Conservation (phyloP, 1,140 invertebrate species). For the honey bee (Apis mellifera) region Amel_HAv3.1 CM009937.2:13793001-13793500, state of each 20-base stretch:
- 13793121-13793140: neutral
- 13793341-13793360: slow-evolving; percentile 48
- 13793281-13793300: no score
- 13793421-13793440: no score
- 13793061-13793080: neutral
- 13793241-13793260: neutral
- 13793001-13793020: neutral
- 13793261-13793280: neutral
- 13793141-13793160: neutral
- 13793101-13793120: slow-evolving; percentile 53
- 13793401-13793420: slow-evolving; percentile 25
- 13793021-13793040: neutral
- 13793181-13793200: neutral
- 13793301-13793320: slow-evolving; percentile 50
- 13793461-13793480: neutral
- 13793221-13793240: neutral
- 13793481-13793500: neutral
- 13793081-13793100: slow-evolving; percentile 1
- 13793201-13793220: neutral
- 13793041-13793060: neutral
- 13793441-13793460: slow-evolving; percentile 4
- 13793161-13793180: neutral
- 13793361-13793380: neutral
- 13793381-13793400: slow-evolving; percentile 42
- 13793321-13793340: slow-evolving; percentile 22